A percentile compares a stretch with the other conserved stretches of the same genome.
Conservation (phyloP, 2,113 vertebrate genomes). For the Irena cyanogastra region DNA sequence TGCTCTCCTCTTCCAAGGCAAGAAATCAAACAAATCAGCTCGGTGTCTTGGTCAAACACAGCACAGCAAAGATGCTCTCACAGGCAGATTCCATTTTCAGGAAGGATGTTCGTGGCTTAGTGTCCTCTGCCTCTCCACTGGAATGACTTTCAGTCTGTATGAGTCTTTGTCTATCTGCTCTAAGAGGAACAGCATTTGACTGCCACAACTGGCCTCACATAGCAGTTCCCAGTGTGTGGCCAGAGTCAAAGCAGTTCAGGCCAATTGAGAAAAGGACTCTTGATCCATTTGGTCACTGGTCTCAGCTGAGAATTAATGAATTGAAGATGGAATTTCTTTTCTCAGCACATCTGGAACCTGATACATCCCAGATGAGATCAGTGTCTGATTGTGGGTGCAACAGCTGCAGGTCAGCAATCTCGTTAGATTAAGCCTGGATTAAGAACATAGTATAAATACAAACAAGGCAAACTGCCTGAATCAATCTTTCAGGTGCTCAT, state of each 20-base stretch:
- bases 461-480: background rate
- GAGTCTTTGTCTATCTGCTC: background rate
- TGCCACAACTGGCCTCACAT: background rate
- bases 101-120: background rate
- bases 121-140: background rate
- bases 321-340: background rate
- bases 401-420: background rate
- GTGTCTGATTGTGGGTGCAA: background rate
- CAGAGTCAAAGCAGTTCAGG: background rate
- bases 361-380: background rate
- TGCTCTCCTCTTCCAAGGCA: background rate
- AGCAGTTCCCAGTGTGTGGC: background rate
- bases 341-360: background rate
- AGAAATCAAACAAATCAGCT: background rate
- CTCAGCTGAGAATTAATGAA: background rate
- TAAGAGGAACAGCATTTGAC: background rate
- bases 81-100: background rate
- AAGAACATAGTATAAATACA: background rate
- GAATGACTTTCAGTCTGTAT: background rate
- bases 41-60: background rate
- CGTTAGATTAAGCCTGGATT: background rate
- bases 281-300: background rate
- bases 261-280: background rate
- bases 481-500: background rate
- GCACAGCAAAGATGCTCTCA: background rate